Evolutionary conservation across 2,797 vertebrate species (phyloP).

Genomic region (Ctenochaetus hawaiiensis): DNA sequence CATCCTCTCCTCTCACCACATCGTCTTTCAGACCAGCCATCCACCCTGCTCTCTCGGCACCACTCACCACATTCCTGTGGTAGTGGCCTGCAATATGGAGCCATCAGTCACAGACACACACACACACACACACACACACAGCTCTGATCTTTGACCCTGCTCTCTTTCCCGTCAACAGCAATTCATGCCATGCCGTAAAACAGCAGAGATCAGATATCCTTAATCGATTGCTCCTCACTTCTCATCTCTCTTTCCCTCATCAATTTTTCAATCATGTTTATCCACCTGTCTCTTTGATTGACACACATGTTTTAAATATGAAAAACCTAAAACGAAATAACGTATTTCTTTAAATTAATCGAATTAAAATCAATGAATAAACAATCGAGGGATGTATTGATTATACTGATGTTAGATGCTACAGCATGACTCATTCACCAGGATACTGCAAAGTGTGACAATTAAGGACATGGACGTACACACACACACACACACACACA

Average conservation of each 20-base stretch:
- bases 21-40: conserved; percentile 38
- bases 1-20: background rate
- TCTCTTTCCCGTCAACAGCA: conserved; percentile 6
- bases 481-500: background rate
- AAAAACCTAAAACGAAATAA: background rate
- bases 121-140: conserved; percentile 27
- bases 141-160: conserved; percentile 39
- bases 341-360: background rate
- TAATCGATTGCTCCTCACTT: conserved; percentile 13
- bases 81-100: background rate
- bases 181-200: conserved; percentile 23
- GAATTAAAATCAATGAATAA: too few species aligned
- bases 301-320: background rate
- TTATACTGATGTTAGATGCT: background rate
- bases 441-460: background rate
- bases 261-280: background rate
- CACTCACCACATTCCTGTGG: conserved; percentile 27
- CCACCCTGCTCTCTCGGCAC: conserved; percentile 16
- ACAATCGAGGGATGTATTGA: background rate
- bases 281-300: conserved; percentile 10
- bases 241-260: conserved; percentile 1
- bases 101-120: conserved; percentile 1
- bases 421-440: conserved; percentile 14
- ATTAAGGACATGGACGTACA: background rate
- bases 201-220: conserved; percentile 7